Base-by-base conservation (phyloP, 53 echinoderm and acorn worm genomes). In the Hippasteria phrygiana region DNA sequence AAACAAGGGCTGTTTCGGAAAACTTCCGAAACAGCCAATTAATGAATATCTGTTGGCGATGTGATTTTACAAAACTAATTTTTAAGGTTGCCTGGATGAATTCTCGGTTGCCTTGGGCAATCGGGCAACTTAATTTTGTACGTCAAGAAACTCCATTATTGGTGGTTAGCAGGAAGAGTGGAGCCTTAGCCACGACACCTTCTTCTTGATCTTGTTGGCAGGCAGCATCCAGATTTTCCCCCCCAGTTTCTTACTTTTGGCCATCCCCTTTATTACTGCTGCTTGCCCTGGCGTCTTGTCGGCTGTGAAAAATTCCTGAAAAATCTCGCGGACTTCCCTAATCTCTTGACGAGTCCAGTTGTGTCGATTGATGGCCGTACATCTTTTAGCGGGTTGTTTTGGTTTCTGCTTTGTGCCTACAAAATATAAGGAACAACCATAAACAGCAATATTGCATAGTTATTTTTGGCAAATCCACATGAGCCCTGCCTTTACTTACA, bases 131-230 rank as follows among this genome's bases (percentile, higher is more conserved):
- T n/a, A n/a, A n/a, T n/a, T n/a, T n/a, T n/a, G n/a, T n/a, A n/a
- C n/a, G n/a, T n/a, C n/a, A n/a, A n/a, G n/a, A n/a, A n/a, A 51
- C 51, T 11, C 14, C 18, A 18, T 18, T 16, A 6, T 6, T 51
- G 51, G 51, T 51, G 13, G 51, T 51, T 51, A 51, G 13, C 4
- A 1, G 8, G 51, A 51, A 13, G 85, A 43, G 64, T 87, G 87
- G 4, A 87, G 73, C 48, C 87, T 27, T 20, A 87, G 26, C 87
- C 87, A 87, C 40, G 70, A 55, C 17, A 87, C 53, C 48, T 87
- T 87, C 32, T 43, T 55, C 32, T 83, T 83, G 12, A 83, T 83
- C 17, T 67, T 83, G 9, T 43, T 43, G 42, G 62, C 28, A 14
- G 18, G 18, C 27, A 83, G 13, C 69, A 66, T 83, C 66, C 69